phyloP scores from a whole-genome alignment of 2,113 vertebrate genomes.

The Epinephelus fuscoguttatus region DNA sequence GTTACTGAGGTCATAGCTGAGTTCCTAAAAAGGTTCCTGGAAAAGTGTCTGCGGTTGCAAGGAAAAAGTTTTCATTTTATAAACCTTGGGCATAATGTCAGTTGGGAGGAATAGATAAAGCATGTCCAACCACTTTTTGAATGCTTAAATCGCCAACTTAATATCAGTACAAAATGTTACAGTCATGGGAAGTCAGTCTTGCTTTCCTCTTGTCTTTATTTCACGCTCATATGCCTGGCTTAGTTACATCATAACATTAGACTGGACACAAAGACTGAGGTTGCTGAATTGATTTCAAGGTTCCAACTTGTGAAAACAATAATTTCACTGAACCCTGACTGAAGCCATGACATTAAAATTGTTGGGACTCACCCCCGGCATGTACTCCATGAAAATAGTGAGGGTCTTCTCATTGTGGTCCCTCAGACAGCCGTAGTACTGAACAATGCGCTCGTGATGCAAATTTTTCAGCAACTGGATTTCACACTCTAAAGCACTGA shows the following conservation, averaged over 20 bases:
- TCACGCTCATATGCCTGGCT: background rate
- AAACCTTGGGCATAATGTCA: background rate
- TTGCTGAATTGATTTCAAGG: background rate
- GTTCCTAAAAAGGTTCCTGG: conserved; percentile 14
- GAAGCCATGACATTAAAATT: background rate
- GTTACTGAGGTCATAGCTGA: background rate
- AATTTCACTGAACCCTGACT: background rate
- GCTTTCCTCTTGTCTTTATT: background rate
- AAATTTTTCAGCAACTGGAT: conserved; percentile 97
- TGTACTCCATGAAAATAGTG: conserved; percentile 98
- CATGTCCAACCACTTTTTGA: background rate
- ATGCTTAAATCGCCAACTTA: background rate
- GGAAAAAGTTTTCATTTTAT: background rate
- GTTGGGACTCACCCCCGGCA: conserved; percentile 91
- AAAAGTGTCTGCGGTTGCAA: background rate
- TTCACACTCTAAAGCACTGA: conserved; percentile 96
- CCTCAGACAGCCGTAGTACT: conserved; percentile 94
- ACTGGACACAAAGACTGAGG: background rate
- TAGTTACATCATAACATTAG: background rate
- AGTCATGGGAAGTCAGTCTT: background rate
- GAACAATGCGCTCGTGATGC: conserved; percentile 95
- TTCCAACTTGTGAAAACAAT: background rate
- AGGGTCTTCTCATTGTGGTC: conserved; percentile 94
- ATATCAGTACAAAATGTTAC: background rate
- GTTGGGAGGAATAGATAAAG: background rate